phyloP scores from a whole-genome alignment of 2,888 invertebrate genomes.

The Lycophotia porphyrea region DNA sequence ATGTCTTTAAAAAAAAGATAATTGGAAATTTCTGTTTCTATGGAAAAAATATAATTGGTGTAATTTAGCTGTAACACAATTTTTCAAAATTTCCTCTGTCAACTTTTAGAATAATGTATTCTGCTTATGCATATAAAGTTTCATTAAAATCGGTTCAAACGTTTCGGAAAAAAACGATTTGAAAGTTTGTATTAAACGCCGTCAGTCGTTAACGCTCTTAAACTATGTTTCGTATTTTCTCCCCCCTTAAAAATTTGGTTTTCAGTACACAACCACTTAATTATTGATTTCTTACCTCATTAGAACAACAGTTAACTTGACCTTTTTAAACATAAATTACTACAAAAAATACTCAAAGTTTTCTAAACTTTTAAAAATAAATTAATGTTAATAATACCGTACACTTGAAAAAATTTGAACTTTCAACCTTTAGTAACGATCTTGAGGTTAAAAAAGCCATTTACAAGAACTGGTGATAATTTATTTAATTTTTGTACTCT shows the following conservation, averaged over 20 bases:
- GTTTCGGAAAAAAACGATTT: too few species aligned
- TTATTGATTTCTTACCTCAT: not conserved
- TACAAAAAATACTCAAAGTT: not conserved
- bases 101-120: too few species aligned
- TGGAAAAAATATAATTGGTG: too few species aligned
- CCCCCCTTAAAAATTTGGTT: not conserved
- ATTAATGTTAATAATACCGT: not conserved
- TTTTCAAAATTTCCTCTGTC: too few species aligned
- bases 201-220: too few species aligned
- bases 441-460: constrained; percentile 36
- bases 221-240: not conserved
- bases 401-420: constrained; percentile 14
- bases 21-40: too few species aligned
- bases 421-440: constrained; percentile 42
- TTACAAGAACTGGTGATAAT: constrained; percentile 45
- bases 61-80: too few species aligned
- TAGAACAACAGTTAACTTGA: not conserved
- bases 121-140: too few species aligned
- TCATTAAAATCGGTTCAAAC: too few species aligned
- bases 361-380: not conserved
- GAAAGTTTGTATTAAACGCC: too few species aligned
- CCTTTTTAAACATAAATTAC: not conserved
- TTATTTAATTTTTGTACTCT: constrained; percentile 58
- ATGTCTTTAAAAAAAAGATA: too few species aligned
- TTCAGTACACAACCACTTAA: not conserved